Conservation (phyloP, 2,888 invertebrate genomes). For the Gandaritis pyraliata region DNA sequence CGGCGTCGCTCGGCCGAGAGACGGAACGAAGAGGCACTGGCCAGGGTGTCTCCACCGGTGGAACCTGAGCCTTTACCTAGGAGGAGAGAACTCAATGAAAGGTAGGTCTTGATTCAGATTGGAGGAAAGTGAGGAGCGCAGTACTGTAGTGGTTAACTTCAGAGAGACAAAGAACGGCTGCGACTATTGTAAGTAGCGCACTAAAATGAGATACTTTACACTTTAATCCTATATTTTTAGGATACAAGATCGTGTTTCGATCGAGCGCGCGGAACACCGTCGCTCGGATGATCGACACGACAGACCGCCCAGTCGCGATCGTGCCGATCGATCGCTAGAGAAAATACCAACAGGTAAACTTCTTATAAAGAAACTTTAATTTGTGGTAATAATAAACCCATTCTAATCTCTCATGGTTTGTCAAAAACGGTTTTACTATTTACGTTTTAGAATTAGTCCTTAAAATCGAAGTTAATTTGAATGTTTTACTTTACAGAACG, state of each 20-base stretch:
- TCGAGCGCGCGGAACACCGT: constrained; percentile 55
- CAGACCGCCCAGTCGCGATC: constrained; percentile 42
- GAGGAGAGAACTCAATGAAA: constrained; percentile 43
- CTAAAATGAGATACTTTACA: no score
- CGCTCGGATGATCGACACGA: constrained; percentile 58
- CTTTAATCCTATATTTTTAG: constrained; percentile 33
- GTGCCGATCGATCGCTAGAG: constrained; percentile 46
- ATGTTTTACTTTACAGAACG: constrained; percentile 39
- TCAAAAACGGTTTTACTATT: no score
- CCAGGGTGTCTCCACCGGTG: constrained; percentile 68
- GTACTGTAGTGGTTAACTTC: no score
- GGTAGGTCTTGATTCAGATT: no score
- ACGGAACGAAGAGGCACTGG: constrained; percentile 69
- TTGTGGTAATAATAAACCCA: no score
- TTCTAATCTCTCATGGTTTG: no score
- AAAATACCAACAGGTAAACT: constrained; percentile 35
- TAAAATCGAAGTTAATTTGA: not conserved
- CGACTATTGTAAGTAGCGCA: no score
- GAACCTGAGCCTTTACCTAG: constrained; percentile 44
- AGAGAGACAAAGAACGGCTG: no score
- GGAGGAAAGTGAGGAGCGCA: no score
- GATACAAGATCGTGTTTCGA: constrained; percentile 54
- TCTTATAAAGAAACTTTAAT: no score
- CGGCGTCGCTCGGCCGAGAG: constrained; percentile 61
- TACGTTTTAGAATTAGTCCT: no score